Evolutionary conservation across 2,888 invertebrate genomes (phyloP), one percentile per base, ranked within the genome.

Genomic region (Leptogaster cylindrica): DNA sequence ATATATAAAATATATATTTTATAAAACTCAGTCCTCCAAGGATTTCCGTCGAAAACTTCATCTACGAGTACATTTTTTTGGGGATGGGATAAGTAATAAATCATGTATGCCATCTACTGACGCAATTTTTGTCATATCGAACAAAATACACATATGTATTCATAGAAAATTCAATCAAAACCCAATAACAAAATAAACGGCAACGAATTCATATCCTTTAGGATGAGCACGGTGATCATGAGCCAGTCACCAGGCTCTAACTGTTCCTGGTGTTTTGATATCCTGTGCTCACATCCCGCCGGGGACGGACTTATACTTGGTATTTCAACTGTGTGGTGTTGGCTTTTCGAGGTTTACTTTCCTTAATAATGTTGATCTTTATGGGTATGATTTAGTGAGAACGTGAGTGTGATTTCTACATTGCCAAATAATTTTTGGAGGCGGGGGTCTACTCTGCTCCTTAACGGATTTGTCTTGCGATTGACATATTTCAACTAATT

Each of bases 151-250:
- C n/a, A n/a, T n/a, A n/a, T n/a, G 64, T 64, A 64, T 64, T 64
- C 33, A 64, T 28, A 18, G 64, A 48, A 64, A 64, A 64, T 64
- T 64, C 64, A 64, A 64, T 64, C 64, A 64, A 48, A 64, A 18
- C 14, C 36, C 64, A 64, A 64, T 64, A 64, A 64, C 64, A 64
- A 64, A 48, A 31, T 64, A 64, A 64, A 48, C 64, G 64, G 23
- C 64, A 31, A 64, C 33, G 12, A 33, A 64, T 48, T 63, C 23
- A 31, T 20, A 39, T 58, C 12, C 58, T 58, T 2, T 27, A 33
- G 6, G 27, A 23, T 31, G 10, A 7, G 10, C 8, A 20, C n/a
- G 23, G 12, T 23, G 20, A 46, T 23, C 46, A 3, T n/a, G 46
- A 2, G 6, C 20, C 25, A n/a, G 23, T 20, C 25, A 16, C 20